Percentiles rank a stretch among this genome's conserved stretches.
Evolutionary conservation across 2,113 vertebrate species (phyloP).

Genomic region (Pionites leucogaster): DNA sequence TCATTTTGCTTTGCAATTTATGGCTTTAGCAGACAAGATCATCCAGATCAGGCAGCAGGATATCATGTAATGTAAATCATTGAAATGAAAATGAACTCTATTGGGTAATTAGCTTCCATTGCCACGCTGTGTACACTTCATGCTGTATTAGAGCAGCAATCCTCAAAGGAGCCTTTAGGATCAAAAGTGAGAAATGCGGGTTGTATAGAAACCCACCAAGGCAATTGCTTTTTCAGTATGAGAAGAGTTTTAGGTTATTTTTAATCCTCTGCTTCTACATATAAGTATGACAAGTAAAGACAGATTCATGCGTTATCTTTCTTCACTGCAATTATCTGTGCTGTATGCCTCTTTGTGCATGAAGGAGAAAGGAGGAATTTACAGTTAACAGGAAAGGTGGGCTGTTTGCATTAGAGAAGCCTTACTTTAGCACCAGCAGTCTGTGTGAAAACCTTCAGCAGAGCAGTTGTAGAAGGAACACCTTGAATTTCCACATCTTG

Average conservation of each 20-base stretch:
- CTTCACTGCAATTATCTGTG: conserved; percentile 20
- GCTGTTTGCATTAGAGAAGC: neutral
- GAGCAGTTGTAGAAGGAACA: neutral
- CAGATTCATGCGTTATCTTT: conserved; percentile 11
- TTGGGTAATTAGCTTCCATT: neutral
- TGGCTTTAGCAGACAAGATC: neutral
- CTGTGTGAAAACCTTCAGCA: neutral
- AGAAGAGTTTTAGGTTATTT: conserved; percentile 29
- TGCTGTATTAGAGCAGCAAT: neutral
- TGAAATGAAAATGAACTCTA: neutral
- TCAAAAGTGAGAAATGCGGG: neutral
- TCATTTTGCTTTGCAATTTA: neutral
- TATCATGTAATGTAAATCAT: neutral
- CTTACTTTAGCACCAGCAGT: neutral
- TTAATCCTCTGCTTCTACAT: conserved; percentile 15
- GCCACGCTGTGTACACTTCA: neutral
- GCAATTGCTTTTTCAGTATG: neutral
- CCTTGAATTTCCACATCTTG: neutral
- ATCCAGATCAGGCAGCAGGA: neutral
- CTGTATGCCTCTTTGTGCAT: neutral
- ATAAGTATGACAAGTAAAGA: neutral
- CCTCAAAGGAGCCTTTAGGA: neutral
- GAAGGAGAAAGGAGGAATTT: neutral
- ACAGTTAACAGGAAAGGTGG: neutral
- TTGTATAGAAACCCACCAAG: neutral